Evolutionary conservation across 53 echinoderm and acorn worm genomes (phyloP), one percentile per base, ranked within the genome.

Genomic region (Zoroaster sp.): DNA sequence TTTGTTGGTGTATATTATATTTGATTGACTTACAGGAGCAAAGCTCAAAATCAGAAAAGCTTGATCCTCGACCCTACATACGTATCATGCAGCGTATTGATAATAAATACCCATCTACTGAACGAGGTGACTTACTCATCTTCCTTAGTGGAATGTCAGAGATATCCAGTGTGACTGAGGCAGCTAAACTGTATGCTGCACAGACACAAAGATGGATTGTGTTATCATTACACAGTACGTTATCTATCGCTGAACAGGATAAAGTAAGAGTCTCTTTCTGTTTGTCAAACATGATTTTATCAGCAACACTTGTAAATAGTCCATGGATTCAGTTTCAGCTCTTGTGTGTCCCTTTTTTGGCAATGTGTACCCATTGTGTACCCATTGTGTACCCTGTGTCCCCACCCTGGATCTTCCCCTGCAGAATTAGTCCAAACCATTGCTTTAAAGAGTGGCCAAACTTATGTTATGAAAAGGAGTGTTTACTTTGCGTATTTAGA

Each of bases 81-180:
- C 91, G 99, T 55, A 99, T 99, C 83, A 96, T 99, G 96, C 99
- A 99, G 82, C 93, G 91, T 30, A 96, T 99, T 54, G 99, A 99
- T 75, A 93, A 96, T 86, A 99, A 96, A 90, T 99, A 99, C 78
- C 99, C 99, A 0, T 49, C 89, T 18, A 87, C 93, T 3, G 96
- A 99, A 88, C 87, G 99, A 72, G 99, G 99, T n/a, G 99, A 99
- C 74, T 78, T 99, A 53, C 83, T 99, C 38, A 75, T 99, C 36
- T 99, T 99, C 75, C 89, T 99, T 74, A 99, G 99, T 66, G 99
- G 99, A 1, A 96, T 99, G 92, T 92, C 93, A 2, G 99, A 99
- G 93, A 99, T 99, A 59, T 74, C 91, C 11, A 93, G 94, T 31
- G 93, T 99, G 52, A 92, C 91, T 13, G 99, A 99, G 35, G 94